phyloP scores from a whole-genome alignment of 2,797 vertebrate species.

The Pantherophis alleghaniensis region DNA sequence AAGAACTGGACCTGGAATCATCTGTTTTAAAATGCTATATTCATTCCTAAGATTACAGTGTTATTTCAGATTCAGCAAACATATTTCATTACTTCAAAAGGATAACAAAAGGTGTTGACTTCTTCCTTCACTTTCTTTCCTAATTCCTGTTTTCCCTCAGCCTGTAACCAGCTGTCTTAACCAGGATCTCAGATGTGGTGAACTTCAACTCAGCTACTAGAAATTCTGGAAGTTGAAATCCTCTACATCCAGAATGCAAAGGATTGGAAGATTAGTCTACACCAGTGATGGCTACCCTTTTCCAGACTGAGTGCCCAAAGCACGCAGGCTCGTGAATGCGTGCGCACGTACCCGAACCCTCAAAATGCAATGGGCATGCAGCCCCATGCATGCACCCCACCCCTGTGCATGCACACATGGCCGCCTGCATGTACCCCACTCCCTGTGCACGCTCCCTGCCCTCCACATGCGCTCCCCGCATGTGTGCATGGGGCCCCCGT shows the following conservation, averaged over 20 bases:
- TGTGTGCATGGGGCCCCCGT: no score
- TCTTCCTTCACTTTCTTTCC: background rate
- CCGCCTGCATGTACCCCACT: no score
- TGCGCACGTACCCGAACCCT: no score
- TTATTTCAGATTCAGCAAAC: background rate
- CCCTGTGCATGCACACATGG: no score
- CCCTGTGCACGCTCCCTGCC: no score
- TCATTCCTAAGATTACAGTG: background rate
- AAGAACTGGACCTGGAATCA: background rate
- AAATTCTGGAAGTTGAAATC: background rate
- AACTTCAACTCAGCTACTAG: background rate
- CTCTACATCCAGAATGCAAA: background rate
- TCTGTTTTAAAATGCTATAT: background rate
- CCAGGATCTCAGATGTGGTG: background rate
- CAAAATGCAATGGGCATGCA: no score
- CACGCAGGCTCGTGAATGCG: rapidly evolving
- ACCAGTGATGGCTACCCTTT: no score
- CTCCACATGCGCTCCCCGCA: no score
- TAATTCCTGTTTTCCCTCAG: background rate
- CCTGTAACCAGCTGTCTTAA: background rate
- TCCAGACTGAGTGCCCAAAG: no score
- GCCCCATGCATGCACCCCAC: no score
- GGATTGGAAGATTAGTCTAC: background rate
- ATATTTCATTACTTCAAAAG: background rate
- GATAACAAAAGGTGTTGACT: background rate